Conservation (phyloP, 2,888 invertebrate genomes). For the Glaucopsyche alexis region DNA sequence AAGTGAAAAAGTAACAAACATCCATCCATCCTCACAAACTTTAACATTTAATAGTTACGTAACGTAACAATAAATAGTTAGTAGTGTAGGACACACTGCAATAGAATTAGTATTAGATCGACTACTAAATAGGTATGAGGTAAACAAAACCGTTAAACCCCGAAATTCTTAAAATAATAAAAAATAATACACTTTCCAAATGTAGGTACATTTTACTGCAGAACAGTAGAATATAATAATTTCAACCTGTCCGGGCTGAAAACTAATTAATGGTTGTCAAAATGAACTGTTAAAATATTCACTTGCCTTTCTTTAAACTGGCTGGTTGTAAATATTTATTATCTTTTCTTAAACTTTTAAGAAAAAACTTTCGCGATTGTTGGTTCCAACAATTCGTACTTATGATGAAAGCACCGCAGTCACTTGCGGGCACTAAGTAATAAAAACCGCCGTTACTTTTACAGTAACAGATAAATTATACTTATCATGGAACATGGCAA, state of each 20-base stretch:
- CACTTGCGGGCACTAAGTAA: conserved; percentile 11
- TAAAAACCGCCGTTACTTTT: conserved; percentile 27
- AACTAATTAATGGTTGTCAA: neutral
- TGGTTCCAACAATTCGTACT: neutral
- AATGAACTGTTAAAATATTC: neutral
- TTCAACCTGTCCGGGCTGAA: neutral
- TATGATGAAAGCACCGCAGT: conserved; percentile 8
- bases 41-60: too few relatives aligned
- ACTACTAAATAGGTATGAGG: too few relatives aligned
- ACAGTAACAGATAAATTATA: conserved; percentile 27
- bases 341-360: neutral
- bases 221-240: neutral
- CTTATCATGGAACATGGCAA: conserved; percentile 25
- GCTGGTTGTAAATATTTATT: neutral
- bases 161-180: neutral
- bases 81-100: too few relatives aligned
- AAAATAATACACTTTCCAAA: neutral
- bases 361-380: neutral
- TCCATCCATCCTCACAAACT: too few relatives aligned
- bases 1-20: too few relatives aligned
- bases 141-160: neutral
- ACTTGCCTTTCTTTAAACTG: neutral
- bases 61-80: too few relatives aligned
- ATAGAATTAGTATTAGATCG: too few relatives aligned
- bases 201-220: neutral